A percentile compares a stretch with the other conserved stretches of the same genome.
Evolutionary conservation across 2,888 invertebrate genomes (phyloP).

Genomic region (Orchesella flavescens): DNA sequence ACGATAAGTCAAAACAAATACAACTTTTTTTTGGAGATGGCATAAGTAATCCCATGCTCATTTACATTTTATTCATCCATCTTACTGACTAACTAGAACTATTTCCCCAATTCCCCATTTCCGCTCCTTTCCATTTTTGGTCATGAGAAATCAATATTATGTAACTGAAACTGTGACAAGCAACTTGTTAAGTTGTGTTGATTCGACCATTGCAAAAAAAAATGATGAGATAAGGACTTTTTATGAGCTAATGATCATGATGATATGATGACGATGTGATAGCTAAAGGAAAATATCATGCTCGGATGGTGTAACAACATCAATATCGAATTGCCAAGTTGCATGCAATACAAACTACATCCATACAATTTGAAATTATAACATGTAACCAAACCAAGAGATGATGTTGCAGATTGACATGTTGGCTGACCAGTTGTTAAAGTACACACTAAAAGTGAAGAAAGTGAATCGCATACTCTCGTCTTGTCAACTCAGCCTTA

Average conservation of each 20-base stretch:
- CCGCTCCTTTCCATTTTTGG: constrained; percentile 55
- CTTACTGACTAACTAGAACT: no score
- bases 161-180: constrained; percentile 17
- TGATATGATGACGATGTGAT: no score
- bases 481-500: not conserved
- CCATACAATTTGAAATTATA: no score
- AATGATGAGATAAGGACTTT: no score
- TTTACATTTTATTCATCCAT: no score
- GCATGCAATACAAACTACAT: no score
- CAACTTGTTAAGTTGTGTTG: not conserved
- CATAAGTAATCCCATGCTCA: no score
- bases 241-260: not conserved
- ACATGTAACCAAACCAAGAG: not conserved
- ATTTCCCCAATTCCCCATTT: constrained; percentile 50
- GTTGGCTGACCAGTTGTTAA: constrained; percentile 55
- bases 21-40: no score
- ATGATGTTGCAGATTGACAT: constrained; percentile 50
- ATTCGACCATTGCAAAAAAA: no score
- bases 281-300: not conserved
- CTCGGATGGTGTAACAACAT: no score
- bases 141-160: constrained; percentile 45
- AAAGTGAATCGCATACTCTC: constrained; percentile 30
- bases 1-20: not conserved
- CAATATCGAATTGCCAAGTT: no score
- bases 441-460: constrained; percentile 18